Evolutionary conservation across 1,140 invertebrate species (phyloP), one percentile per base, ranked within the genome.

Genomic region (Rhagoletis pomonella): DNA sequence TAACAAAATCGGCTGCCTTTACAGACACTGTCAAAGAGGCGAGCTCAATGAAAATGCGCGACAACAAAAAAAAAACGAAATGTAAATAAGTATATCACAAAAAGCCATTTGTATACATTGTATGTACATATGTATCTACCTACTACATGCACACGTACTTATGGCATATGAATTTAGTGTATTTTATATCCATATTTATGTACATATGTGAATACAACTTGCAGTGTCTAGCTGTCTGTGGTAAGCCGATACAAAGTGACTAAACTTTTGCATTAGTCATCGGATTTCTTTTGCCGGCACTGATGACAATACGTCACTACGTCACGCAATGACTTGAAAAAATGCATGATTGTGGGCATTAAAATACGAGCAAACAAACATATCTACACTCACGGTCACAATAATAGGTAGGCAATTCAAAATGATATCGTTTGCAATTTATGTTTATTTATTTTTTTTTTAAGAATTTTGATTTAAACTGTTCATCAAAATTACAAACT

Each of bases 181-280:
- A 1, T 29, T 47, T 81, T 19, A 29, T 19, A 7, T 55, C 50
- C 10, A 55, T 10, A 2, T 55, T 1, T 55, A 7, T 55, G 50
- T 55, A 55, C 10, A 10, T 55, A 10, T 55, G 50, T 55, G 29
- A 29, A 29, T 29, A 29, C 29, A 29, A 29, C 50, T 55, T 55
- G 5, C 44, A 12, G 3, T 81, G 47, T 81, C 73, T 55, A 81
- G 19, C n/a, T 42, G 47, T 81, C 47, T 81, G 50, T 77, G 6
- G 44, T n/a, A 17, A 55, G 73, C 17, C 47, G 47, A 81, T 81
- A 81, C 47, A 19, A 81, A 81, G 19, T 81, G 73, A 81, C 73
- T 81, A 81, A 81, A 81, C 73, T 81, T 81, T 81, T 10, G 73
- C 1, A 81, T 81, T 81, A 81, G 73, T 81, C 73, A 81, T 81